Evolutionary conservation across 2,113 vertebrate species (phyloP), one percentile per base, ranked within the genome.

Genomic region (Chauna torquata): DNA sequence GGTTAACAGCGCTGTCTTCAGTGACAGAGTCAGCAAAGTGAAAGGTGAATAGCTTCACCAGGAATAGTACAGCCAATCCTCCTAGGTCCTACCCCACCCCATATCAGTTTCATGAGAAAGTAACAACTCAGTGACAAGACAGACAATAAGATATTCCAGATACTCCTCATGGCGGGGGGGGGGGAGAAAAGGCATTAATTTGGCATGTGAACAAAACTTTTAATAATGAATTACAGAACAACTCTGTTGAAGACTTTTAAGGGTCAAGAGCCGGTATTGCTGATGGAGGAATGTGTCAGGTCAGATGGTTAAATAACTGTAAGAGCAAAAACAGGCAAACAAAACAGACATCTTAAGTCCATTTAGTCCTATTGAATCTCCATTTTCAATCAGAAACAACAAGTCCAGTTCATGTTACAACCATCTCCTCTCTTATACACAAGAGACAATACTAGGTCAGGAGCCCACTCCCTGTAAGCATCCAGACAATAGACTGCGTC

Each of bases 101-200:
- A 1, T 45, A 12, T 59, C 7, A 40, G 47, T 72, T 59, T 22
- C 34, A 36, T 30, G 5, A 62, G 42, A 36, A 84, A 54, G 11
- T 61, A 62, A 38, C 20, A 36, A 3, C 19, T 16, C 52, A 17
- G 65, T 83, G 28, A 61, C 3, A 49, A 40, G 27, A 80, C 24
- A 82, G 9, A 68, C 19, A 82, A 38, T 4, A 62, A 1, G 1
- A 34, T 83, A 86, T 83, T 82, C 52, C 30, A 69, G 45, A 61
- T 71, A 50, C 1, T 52, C 9, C 7, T 6, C 15, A 38, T 3
- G 19, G 25, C 15, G 2, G 1, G 23, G 16, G 2, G 1, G 23
- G 54, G 28, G 80, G 90, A 88, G 28, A 40, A 4, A 90, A 70
- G 64, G 34, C 5, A 49, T 18, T 27, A 77, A 19, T 74, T 90